These are phyloP conservation scores for Dasysyrphus albostriatus DNA, from an alignment of 2,888 invertebrate species.

Conservation along the genomic window DNA sequence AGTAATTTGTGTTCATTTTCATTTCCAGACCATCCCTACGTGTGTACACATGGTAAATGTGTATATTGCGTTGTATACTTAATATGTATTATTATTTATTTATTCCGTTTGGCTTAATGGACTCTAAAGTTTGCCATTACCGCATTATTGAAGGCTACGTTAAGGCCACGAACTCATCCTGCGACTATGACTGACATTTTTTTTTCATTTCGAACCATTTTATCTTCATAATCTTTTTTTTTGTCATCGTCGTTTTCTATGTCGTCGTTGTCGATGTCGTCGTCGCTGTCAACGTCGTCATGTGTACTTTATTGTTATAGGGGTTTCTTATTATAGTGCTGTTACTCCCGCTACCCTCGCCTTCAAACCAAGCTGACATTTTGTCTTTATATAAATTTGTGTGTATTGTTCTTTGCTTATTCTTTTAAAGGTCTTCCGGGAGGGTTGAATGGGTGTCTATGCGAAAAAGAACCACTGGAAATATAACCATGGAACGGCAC, in stretches of 20 bases:
- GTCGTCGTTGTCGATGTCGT: constrained; percentile 15
- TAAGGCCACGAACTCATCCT: constrained; percentile 33
- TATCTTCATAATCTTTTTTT: constrained; percentile 26
- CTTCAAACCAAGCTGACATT: not conserved
- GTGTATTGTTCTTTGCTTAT: constrained; percentile 16
- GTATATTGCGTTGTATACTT: constrained; percentile 12
- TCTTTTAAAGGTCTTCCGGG: constrained; percentile 46
- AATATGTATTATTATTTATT: constrained; percentile 42
- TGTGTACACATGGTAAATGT: constrained; percentile 13
- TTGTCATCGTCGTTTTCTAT: not conserved
- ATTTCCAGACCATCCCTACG: constrained; percentile 3
- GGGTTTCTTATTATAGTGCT: constrained; percentile 8
- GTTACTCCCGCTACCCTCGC: not conserved
- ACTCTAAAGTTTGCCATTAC: constrained; percentile 63
- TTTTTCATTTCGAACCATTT: constrained; percentile 3
- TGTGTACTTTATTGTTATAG: constrained; percentile 13
- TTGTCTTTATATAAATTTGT: constrained; percentile 2
- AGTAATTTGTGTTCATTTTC: not conserved
- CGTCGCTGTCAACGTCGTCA: constrained; percentile 17
- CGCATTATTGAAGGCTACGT: constrained; percentile 60
- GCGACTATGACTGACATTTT: not conserved
- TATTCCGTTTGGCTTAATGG: constrained; percentile 66
- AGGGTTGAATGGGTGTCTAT: constrained; percentile 11
- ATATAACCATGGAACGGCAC: constrained; percentile 3
- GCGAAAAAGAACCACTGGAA: constrained; percentile 3